Evolutionary conservation across 2,888 invertebrate genomes (phyloP), one percentile per base, ranked within the genome.

Genomic region (Thymelicus lineola): DNA sequence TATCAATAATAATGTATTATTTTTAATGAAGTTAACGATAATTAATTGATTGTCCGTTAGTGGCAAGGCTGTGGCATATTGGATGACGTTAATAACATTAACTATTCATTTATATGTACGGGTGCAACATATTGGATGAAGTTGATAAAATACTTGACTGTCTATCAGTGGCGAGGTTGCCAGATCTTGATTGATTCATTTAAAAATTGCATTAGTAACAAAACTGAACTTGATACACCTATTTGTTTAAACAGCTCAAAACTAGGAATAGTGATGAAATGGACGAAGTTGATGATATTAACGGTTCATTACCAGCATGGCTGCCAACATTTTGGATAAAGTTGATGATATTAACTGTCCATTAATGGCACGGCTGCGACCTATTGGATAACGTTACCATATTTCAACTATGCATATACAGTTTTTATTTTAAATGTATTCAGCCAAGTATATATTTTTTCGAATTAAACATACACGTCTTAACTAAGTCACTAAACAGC

Each of bases 401-500:
- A 20, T 15, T 59, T 12, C 15, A 42, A 38, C 42, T 59, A 42
- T 42, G 42, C 38, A 59, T 15, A 58, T 1, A 60, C 15, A 14
- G 45, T 20, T 60, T 61, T 46, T 46, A 46, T 20, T 9, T 53
- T 50, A 0, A 53, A 53, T 20, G 20, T 20, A 28, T 53, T 46
- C 28, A 28, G n/a, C 61, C 28, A n/a, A 12, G 14, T 45, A 7
- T 45, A 20, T 46, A n/a, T n/a, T 61, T 50, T 62, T 36, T 50
- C 36, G 15, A 48, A 61, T 15, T 20, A 14, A 28, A 61, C 45
- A 55, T 55, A 55, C 20, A 55, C 14, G 64, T 55, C 64, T 64
- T 64, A 64, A n/a, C 35, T 63, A 64, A 64, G 64, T 55, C 55
- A 57, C 55, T 57, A 57, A 55, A 35, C 55, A 55, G 61, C 45